phyloP scores from a whole-genome alignment of 2,797 vertebrate species.

The Fratercula arctica region DNA sequence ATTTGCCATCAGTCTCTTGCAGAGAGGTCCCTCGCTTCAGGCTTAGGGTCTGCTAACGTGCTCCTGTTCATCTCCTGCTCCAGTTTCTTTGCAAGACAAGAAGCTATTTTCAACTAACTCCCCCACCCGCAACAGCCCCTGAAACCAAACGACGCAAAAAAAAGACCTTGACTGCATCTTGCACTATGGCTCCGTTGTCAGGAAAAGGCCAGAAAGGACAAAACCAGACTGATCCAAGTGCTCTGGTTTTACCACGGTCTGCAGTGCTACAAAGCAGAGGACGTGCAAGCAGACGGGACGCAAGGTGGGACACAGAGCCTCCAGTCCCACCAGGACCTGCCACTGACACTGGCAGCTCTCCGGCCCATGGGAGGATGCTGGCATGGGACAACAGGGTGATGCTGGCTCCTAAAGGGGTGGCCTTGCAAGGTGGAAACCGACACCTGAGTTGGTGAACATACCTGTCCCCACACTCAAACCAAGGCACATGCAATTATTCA shows the following conservation, averaged over 20 bases:
- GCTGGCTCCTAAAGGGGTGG: not conserved
- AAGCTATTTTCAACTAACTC: not conserved
- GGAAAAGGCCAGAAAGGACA: not conserved
- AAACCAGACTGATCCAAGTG: rapidly evolving
- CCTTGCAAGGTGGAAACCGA: not conserved
- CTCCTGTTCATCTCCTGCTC: not conserved
- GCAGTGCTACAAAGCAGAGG: not conserved
- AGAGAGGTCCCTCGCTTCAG: not conserved
- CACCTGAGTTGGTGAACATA: not conserved
- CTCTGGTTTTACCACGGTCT: not conserved
- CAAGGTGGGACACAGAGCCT: not conserved
- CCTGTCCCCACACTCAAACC: not conserved
- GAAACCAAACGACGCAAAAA: not conserved
- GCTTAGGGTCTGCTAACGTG: not conserved
- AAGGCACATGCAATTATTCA: rapidly evolving
- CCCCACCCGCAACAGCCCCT: not conserved
- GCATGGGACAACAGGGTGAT: not conserved
- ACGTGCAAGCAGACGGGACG: rapidly evolving
- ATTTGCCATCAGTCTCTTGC: not conserved
- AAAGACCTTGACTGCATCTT: not conserved
- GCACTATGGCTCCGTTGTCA: not conserved
- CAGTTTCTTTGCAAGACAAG: not conserved
- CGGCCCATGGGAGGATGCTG: rapidly evolving
- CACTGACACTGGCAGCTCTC: not conserved
- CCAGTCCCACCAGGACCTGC: not conserved